Percentiles rank a stretch among this genome's conserved stretches.
Evolutionary conservation across 1,140 invertebrate genomes (phyloP).

Genomic region (Pseudomyrmex sp.): DNA sequence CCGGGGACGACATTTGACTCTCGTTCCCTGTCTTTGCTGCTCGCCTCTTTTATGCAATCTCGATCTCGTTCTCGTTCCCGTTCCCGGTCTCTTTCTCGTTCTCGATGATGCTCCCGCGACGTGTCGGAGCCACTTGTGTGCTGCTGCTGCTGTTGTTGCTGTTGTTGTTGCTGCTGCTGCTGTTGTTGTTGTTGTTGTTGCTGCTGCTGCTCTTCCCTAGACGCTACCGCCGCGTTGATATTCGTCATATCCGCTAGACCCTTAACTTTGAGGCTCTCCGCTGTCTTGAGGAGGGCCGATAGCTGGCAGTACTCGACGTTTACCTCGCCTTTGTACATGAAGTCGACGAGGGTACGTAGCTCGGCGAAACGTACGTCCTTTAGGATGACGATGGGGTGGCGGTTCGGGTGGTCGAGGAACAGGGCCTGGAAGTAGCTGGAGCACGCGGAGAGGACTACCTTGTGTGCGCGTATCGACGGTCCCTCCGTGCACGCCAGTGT

Average conservation of each 20-base stretch:
- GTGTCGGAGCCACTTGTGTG: constrained; percentile 57
- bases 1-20: constrained; percentile 62
- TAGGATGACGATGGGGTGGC: constrained; percentile 96
- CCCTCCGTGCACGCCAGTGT: constrained; percentile 97
- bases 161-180: constrained; percentile 53
- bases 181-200: constrained; percentile 73
- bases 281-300: constrained; percentile 95
- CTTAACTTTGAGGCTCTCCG: constrained; percentile 96
- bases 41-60: constrained; percentile 65
- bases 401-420: constrained; percentile 94
- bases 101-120: constrained; percentile 64
- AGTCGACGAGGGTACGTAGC: constrained; percentile 95
- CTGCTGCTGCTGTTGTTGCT: constrained; percentile 63
- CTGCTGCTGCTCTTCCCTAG: constrained; percentile 80
- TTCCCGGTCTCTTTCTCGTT: constrained; percentile 64
- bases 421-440: constrained; percentile 97
- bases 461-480: constrained; percentile 96
- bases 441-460: constrained; percentile 97
- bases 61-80: constrained; percentile 69
- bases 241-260: constrained; percentile 96
- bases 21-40: constrained; percentile 69
- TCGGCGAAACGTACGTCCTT: constrained; percentile 96
- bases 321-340: constrained; percentile 98
- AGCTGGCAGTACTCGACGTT: constrained; percentile 97
- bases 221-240: constrained; percentile 86